phyloP scores from a whole-genome alignment of 2,888 invertebrate species.

The Allolobophora icterica region DNA sequence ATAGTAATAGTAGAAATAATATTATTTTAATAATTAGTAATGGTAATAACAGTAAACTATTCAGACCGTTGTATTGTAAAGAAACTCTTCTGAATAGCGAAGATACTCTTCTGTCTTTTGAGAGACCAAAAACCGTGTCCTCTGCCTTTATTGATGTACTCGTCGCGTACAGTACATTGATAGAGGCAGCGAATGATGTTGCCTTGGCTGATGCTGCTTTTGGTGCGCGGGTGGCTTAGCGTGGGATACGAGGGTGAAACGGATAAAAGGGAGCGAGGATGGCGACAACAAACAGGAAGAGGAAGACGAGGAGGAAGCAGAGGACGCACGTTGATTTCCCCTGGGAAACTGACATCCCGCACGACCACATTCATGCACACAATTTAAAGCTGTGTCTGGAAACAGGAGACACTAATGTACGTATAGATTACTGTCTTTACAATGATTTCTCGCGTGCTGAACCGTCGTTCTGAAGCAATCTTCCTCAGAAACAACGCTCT shows the following conservation, averaged over 20 bases:
- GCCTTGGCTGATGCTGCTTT: neutral
- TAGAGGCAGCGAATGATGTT: neutral
- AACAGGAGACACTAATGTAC: neutral
- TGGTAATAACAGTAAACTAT: too few relatives aligned
- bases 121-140: neutral
- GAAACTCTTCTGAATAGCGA: neutral
- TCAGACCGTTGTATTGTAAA: neutral
- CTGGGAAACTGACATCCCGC: neutral
- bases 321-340: neutral
- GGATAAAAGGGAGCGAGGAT: neutral
- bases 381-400: neutral
- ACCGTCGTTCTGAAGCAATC: neutral
- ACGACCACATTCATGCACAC: constrained; percentile 10
- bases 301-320: neutral
- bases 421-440: neutral
- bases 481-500: neutral
- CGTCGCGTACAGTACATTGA: neutral
- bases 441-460: neutral
- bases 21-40: neutral
- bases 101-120: neutral
- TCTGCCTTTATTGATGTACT: constrained; percentile 3
- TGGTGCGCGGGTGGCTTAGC: neutral
- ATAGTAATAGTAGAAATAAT: too few relatives aligned
- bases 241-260: neutral
- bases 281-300: neutral